Evolutionary conservation across 2,113 vertebrate genomes (phyloP).

Genomic region (Symphodus melops): DNA sequence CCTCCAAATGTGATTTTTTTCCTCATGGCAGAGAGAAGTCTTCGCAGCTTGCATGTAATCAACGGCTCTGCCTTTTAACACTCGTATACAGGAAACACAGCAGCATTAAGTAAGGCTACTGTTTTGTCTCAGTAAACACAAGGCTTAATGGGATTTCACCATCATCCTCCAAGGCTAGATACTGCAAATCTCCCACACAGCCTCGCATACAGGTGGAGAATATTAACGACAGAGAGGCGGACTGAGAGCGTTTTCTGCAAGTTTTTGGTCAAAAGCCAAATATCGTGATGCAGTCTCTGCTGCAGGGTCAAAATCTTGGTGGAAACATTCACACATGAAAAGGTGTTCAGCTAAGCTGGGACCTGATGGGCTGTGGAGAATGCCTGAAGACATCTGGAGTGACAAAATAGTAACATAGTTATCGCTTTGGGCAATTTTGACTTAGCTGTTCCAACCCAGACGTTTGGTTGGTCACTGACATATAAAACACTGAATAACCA

Average conservation of each 20-base stretch:
- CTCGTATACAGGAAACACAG: slow-evolving; percentile 27
- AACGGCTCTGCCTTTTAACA: slow-evolving; percentile 39
- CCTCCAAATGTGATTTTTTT: slow-evolving; percentile 27
- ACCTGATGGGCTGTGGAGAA: neutral
- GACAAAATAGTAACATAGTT: neutral
- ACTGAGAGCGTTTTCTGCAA: slow-evolving; percentile 42
- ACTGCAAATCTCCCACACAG: slow-evolving; percentile 72
- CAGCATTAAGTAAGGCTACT: slow-evolving; percentile 65
- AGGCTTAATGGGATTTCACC: slow-evolving; percentile 77
- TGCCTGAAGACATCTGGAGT: neutral
- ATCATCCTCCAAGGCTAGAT: slow-evolving; percentile 72
- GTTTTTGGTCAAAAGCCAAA: slow-evolving; percentile 37
- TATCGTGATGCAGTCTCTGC: slow-evolving; percentile 4
- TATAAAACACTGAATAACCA: too few species aligned
- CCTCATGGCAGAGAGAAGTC: neutral
- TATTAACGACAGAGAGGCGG: slow-evolving; percentile 65
- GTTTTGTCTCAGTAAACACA: slow-evolving; percentile 80
- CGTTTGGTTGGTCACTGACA: too few species aligned
- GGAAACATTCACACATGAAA: neutral
- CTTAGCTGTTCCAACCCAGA: too few species aligned
- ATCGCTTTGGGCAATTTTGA: too few species aligned
- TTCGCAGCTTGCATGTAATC: slow-evolving; percentile 33
- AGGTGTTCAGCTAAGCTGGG: neutral
- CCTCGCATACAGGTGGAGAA: slow-evolving; percentile 60
- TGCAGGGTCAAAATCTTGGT: slow-evolving; percentile 1